These are phyloP conservation scores for Drosophila planitibia DNA, from an alignment of 2,888 invertebrate species.

Conservation along the genomic window DNA sequence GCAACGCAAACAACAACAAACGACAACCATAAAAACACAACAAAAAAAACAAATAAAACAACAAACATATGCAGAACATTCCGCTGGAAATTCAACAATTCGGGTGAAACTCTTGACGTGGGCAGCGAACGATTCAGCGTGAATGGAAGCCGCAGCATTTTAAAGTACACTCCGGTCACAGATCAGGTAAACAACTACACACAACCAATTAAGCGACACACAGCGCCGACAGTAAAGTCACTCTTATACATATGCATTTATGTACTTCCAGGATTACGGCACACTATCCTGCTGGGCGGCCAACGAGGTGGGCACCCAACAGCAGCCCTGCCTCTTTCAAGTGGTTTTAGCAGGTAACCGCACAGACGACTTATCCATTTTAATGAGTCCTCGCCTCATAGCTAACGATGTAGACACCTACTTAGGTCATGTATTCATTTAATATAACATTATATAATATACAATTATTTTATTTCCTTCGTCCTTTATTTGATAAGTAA, in stretches of 20 bases:
- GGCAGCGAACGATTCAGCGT: slow-evolving; percentile 91
- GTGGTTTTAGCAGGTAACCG: slow-evolving; percentile 93
- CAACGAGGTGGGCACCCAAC: slow-evolving; percentile 93
- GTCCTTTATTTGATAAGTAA: neutral
- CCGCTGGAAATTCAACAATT: slow-evolving; percentile 98
- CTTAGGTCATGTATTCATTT: neutral
- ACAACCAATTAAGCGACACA: slow-evolving; percentile 45
- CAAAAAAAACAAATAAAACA: slow-evolving; percentile 6
- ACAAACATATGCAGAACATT: slow-evolving; percentile 88
- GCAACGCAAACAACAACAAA: slow-evolving; percentile 59
- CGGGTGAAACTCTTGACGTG: slow-evolving; percentile 94
- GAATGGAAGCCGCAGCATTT: slow-evolving; percentile 91
- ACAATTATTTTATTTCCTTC: neutral
- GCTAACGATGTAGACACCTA: neutral
- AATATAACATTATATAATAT: neutral
- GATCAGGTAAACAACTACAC: slow-evolving; percentile 85
- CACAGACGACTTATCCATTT: neutral
- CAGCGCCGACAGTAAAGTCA: slow-evolving; percentile 3
- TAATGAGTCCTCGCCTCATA: neutral
- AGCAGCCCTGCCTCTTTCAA: slow-evolving; percentile 94
- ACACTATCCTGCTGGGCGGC: slow-evolving; percentile 94
- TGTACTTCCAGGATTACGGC: slow-evolving; percentile 90
- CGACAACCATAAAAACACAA: slow-evolving; percentile 17
- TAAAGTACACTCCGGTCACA: slow-evolving; percentile 89
- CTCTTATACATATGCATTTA: slow-evolving; percentile 18